Base-by-base conservation (phyloP, 2,888 invertebrate species). In the Arctia plantaginis region DNA sequence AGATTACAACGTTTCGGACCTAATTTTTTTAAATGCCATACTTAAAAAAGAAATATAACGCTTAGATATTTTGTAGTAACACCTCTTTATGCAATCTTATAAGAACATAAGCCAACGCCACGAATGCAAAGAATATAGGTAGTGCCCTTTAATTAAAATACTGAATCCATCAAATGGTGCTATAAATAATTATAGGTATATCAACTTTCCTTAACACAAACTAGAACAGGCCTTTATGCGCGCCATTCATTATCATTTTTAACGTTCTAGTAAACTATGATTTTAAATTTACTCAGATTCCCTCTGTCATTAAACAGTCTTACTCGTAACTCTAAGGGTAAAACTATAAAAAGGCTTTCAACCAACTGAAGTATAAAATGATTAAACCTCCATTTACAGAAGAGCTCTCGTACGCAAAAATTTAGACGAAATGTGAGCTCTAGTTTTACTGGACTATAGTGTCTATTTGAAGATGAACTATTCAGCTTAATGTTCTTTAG, bases 301-400 rank as follows among this genome's bases (percentile, higher is more conserved):
- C 18, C 23, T 47, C 51, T 55, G 33, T 66, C 51, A 74, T 69
- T 74, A 70, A 59, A 71, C 67, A 65, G 35, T 55, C 39, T 41
- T 41, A 47, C 47, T 70, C 64, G 65, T 81, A 82, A 85, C 84
- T 85, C 80, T 85, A 86, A 83, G 85, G 82, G 87, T 87, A 86
- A 87, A 87, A 87, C 86, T 87, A 88, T 89, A 87, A 86, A 88
- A 88, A 87, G 4, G 87, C 88, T 88, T 89, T 89, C 84, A 87
- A 81, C 80, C 76, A 83, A 75, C 82, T 87, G 85, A 87, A 89
- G 89, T 88, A 87, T 84, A 86, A 88, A 88, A 88, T 88, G 85
- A 84, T 85, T 86, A 44, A 35, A 59, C 8, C 8, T 41, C 82
- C 69, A 67, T 72, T 73, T 77, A 20, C 35, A 12, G 0, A 71